These are phyloP conservation scores for Cephus nigrinus DNA, from an alignment of 2,888 invertebrate genomes.

Conservation along the genomic window DNA sequence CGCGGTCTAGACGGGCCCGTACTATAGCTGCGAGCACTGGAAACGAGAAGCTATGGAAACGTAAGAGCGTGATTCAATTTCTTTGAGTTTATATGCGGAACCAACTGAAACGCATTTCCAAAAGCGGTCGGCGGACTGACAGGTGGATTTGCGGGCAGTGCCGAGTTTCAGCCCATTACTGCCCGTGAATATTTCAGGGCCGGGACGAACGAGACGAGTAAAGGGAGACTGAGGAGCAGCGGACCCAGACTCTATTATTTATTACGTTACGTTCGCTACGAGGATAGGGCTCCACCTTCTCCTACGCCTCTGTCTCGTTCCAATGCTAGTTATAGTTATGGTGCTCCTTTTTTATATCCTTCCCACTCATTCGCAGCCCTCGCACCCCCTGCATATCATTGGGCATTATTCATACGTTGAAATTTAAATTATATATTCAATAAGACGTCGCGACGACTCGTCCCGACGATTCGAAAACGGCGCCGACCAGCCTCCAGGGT, in stretches of 20 bases:
- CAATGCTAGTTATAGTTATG: background rate
- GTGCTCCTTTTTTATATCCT: background rate
- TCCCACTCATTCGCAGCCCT: background rate
- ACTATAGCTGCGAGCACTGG: background rate
- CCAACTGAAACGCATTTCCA: background rate
- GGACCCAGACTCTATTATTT: conserved; percentile 55
- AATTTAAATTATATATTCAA: conserved; percentile 59
- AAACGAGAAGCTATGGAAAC: background rate
- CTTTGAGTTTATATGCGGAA: background rate
- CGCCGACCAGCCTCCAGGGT: conserved; percentile 13
- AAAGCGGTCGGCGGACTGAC: conserved; percentile 28
- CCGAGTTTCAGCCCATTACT: conserved; percentile 44
- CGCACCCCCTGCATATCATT: conserved; percentile 39
- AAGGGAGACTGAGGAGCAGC: conserved; percentile 34
- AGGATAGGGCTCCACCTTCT: conserved; percentile 28
- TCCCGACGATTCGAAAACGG: conserved; percentile 17
- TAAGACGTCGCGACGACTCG: conserved; percentile 45
- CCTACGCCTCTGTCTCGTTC: conserved; percentile 13
- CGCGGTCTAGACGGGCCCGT: no score
- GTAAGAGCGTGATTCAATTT: background rate
- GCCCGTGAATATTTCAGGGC: conserved; percentile 49
- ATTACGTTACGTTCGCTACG: conserved; percentile 47
- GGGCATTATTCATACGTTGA: conserved; percentile 58
- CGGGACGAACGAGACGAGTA: conserved; percentile 19
- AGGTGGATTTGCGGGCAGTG: conserved; percentile 19